Evolutionary conservation across 2,113 vertebrate genomes (phyloP), one percentile per base, ranked within the genome.

Genomic region (Mus pahari): DNA sequence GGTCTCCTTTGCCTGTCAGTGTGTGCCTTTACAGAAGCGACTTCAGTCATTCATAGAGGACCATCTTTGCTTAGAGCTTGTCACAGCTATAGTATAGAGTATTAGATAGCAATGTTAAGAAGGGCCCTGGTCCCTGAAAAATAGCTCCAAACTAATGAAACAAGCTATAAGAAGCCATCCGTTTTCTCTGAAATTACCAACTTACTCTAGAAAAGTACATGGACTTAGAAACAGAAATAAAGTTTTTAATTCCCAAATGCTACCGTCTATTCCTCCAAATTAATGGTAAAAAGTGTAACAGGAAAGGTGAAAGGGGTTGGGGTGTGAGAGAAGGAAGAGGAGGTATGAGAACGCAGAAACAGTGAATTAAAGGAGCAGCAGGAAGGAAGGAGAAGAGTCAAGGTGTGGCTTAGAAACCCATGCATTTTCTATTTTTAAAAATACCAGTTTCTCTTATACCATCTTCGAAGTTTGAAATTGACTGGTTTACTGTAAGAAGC

Each of bases 401-500:
- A 97, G 97, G 95, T 97, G 75, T 89, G 96, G 96, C 50, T 95
- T 31, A 92, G 82, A 94, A 97, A 97, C 14, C 94, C 68, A 58
- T n/a, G 58, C 28, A 33, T 36, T 77, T 83, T 55, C 53, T 74
- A 13, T 79, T 70, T 81, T 78, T 70, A 66, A 82, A 82, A 86
- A 5, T 75, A 93, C 62, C 97, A 89, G 97, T 98, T 98, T 98
- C 90, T 95, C 91, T 97, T 86, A 97, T 97, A 89, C 42, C 97
- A 79, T 84, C 93, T 96, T 95, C 79, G 97, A 98, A 98, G 90
- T 98, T 98, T 97, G 95, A 98, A 98, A 97, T 95, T 95, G 84
- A 86, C 95, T 97, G 92, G 75, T 98, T 98, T 98, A 97, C 93
- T 89, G 73, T 98, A 98, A 98, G 96, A 98, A 98, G 73, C 86